Evolutionary conservation across 2,888 invertebrate genomes (phyloP).

Genomic region (Papilio protenor): DNA sequence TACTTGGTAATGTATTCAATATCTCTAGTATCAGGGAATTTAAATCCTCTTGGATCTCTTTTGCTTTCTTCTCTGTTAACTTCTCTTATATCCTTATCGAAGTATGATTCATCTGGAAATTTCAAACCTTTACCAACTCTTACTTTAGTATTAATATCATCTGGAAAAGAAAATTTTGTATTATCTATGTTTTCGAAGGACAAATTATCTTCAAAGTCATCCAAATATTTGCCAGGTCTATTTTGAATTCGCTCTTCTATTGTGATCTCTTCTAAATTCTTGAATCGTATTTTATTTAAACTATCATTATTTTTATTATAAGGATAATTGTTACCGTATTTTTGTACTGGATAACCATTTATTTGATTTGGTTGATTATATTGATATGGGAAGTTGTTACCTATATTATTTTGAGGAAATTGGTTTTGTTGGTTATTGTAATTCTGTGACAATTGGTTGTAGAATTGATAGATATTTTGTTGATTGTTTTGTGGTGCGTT

Average conservation of each 20-base stretch:
- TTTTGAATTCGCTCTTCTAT: conserved; percentile 72
- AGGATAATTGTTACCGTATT: conserved; percentile 54
- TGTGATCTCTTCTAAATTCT: conserved; percentile 48
- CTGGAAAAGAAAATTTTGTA: conserved; percentile 67
- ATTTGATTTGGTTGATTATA: conserved; percentile 27
- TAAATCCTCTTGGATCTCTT: conserved; percentile 48
- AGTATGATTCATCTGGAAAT: conserved; percentile 51
- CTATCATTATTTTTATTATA: conserved; percentile 52
- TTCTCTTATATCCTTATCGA: conserved; percentile 30
- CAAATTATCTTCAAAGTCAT: conserved; percentile 47
- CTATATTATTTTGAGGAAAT: conserved; percentile 42
- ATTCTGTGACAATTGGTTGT: conserved; percentile 63
- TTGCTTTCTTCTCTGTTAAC: conserved; percentile 17
- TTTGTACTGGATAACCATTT: conserved; percentile 46
- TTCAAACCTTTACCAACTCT: conserved; percentile 51
- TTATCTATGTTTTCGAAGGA: conserved; percentile 48
- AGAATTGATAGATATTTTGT: conserved; percentile 72
- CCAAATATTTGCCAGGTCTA: conserved; percentile 52
- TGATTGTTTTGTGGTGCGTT: conserved; percentile 73
- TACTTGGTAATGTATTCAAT: conserved; percentile 28
- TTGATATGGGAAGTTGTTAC: conserved; percentile 42
- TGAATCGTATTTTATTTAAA: conserved; percentile 51
- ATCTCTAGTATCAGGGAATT: conserved; percentile 49
- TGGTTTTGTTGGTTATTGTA: conserved; percentile 51
- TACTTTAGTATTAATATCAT: conserved; percentile 39